Conservation (phyloP, 2,113 vertebrate genomes). For the Saguinus midas region DNA sequence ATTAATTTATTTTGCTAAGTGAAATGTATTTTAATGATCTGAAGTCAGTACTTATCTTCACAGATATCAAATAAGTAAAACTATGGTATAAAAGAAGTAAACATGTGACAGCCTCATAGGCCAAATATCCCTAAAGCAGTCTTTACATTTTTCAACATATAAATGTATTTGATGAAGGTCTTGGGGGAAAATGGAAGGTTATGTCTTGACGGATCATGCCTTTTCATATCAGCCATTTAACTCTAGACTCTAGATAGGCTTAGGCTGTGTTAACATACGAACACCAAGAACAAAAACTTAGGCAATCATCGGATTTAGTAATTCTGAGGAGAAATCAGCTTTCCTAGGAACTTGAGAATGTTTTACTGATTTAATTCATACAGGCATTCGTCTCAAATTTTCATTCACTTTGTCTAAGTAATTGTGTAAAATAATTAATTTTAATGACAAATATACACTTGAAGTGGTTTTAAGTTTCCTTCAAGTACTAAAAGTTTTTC, state of each 20-base stretch:
- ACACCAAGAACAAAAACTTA: slow-evolving; percentile 1
- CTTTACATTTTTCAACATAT: background rate
- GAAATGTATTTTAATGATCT: slow-evolving; percentile 38
- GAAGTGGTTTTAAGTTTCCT: slow-evolving; percentile 11
- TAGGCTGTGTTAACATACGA: background rate
- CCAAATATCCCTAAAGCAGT: background rate
- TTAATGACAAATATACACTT: background rate
- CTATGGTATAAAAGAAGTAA: background rate
- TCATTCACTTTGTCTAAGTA: background rate
- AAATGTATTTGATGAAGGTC: background rate
- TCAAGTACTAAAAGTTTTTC: background rate
- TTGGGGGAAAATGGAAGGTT: background rate
- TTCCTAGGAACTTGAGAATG: background rate
- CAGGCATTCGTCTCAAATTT: background rate
- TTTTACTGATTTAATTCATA: background rate
- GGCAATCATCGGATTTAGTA: background rate
- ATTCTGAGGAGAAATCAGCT: background rate
- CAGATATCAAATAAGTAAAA: slow-evolving; percentile 22
- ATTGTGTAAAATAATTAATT: slow-evolving; percentile 1
- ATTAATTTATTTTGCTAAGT: slow-evolving; percentile 72
- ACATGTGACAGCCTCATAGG: background rate
- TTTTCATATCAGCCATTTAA: background rate
- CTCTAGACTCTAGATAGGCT: background rate
- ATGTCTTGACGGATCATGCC: background rate
- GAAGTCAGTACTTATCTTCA: slow-evolving; percentile 1